Evolutionary conservation across 2,888 invertebrate species (phyloP).

Genomic region (Therioaphis trifolii): DNA sequence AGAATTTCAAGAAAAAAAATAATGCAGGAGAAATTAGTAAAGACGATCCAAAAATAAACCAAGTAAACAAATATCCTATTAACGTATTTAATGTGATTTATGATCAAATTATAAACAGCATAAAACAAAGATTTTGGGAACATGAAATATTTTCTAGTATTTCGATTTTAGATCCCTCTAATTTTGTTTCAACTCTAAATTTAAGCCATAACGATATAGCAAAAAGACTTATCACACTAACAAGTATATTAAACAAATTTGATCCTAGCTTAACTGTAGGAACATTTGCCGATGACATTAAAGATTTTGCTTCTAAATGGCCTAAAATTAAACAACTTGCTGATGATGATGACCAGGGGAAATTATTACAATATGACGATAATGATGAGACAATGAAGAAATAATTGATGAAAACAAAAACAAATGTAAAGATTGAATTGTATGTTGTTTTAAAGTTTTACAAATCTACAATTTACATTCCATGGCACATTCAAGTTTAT

Average conservation of each 20-base stretch:
- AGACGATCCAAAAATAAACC: no score
- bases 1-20: constrained; percentile 23
- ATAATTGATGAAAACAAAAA: no score
- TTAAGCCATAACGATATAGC: constrained; percentile 23
- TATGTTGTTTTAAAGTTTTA: background rate
- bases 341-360: no score
- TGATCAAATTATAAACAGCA: constrained; percentile 17
- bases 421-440: background rate
- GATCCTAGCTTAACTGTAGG: no score
- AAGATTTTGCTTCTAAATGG: constrained; percentile 24
- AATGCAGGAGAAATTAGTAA: no score
- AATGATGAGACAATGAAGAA: no score
- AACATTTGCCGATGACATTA: background rate
- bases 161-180: no score
- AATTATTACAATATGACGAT: no score
- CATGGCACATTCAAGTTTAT: background rate
- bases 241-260: constrained; percentile 8
- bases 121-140: constrained; percentile 14
- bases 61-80: constrained; percentile 17
- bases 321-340: background rate
- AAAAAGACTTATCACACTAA: background rate
- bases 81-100: no score
- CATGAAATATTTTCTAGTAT: constrained; percentile 16
- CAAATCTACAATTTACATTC: background rate
- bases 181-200: constrained; percentile 29